Evolutionary conservation across 2,888 invertebrate genomes (phyloP), one percentile per base, ranked within the genome.

Genomic region (Saturnia japonica): DNA sequence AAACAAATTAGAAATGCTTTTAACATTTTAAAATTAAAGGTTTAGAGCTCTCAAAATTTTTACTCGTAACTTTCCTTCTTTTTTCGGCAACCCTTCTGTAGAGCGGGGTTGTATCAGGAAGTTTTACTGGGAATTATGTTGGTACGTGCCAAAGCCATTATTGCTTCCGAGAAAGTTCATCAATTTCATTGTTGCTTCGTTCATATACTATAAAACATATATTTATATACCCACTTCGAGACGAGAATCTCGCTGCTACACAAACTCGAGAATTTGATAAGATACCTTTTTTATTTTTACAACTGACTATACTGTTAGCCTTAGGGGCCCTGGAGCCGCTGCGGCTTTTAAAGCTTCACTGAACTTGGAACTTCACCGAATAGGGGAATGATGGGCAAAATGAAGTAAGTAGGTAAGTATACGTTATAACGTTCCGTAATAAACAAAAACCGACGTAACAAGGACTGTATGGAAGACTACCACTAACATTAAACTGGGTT

Each of bases 71-170:
- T 28, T 60, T 12, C 54, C 25, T 60, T 60, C n/a, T n/a, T 28
- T 12, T 60, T 0, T 14, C 25, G 76, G 75, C 91, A 93, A 75
- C 93, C 93, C 93, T 93, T 84, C 67, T 72, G 74, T 73, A 73
- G 76, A 86, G 83, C 78, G 85, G 85, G 84, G 85, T 82, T 85
- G 86, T 86, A 90, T 84, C 89, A 88, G 90, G 89, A 94, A 94
- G 93, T 94, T 94, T 94, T 91, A 90, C 84, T 85, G 88, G 89
- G 91, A 93, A 93, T 93, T 92, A 93, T 93, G 91, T 92, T 89
- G 91, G 93, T 93, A 94, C 94, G 94, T 94, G 94, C 94, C 93
- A 93, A 91, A 93, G 93, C 93, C 94, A 94, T 94, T 94, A 94
- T 94, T 94, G 92, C 91, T 90, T 91, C 86, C 91, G 93, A 93